These are phyloP conservation scores for Heteromurus nitidus DNA, from an alignment of 2,888 invertebrate species.

Conservation along the genomic window DNA sequence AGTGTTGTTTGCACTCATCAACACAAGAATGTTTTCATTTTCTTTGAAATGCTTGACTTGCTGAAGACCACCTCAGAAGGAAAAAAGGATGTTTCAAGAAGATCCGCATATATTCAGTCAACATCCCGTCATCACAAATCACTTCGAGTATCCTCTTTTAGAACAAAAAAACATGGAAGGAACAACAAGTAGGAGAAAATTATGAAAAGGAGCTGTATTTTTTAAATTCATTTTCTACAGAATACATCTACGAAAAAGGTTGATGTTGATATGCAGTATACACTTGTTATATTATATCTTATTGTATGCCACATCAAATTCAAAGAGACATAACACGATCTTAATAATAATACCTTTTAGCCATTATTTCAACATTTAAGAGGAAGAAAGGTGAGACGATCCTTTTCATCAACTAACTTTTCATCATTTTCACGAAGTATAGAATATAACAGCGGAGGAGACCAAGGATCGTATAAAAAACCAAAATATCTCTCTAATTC, in stretches of 20 bases:
- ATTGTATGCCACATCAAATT: no score
- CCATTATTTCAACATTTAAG: not conserved
- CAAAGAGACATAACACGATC: not conserved
- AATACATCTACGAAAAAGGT: no score
- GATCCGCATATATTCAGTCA: slow-evolving; percentile 48
- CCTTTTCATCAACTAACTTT: slow-evolving; percentile 12
- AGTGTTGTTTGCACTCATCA: slow-evolving; percentile 26
- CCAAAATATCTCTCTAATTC: no score
- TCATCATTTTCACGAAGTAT: no score
- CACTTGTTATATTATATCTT: no score
- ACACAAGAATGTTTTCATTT: not conserved
- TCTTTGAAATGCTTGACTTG: slow-evolving; percentile 26
- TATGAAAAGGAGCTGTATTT: no score
- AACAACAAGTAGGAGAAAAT: no score
- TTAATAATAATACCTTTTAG: no score
- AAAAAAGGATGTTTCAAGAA: slow-evolving; percentile 32
- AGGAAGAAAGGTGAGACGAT: not conserved
- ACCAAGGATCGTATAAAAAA: no score
- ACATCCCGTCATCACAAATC: slow-evolving; percentile 58
- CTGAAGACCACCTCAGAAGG: slow-evolving; percentile 45
- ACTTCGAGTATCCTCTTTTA: slow-evolving; percentile 35
- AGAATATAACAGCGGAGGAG: no score
- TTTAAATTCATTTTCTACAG: no score
- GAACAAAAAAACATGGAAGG: slow-evolving; percentile 11
- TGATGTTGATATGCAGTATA: no score